Conservation (phyloP, 1,140 invertebrate genomes). For the Caenorhabditis inopinata region DNA sequence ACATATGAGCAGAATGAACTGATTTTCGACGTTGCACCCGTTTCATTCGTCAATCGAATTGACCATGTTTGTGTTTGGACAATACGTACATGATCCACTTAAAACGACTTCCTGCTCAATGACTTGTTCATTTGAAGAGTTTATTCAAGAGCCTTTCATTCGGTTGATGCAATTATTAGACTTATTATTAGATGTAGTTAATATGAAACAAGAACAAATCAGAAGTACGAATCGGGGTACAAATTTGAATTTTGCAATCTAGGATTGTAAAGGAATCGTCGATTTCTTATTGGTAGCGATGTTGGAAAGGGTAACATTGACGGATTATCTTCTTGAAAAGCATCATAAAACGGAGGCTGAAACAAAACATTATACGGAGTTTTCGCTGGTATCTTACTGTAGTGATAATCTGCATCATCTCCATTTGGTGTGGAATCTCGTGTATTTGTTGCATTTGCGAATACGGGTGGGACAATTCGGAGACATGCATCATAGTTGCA, state of each 20-base stretch:
- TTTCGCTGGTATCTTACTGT: neutral
- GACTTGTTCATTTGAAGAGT: constrained; percentile 18
- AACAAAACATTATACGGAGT: neutral
- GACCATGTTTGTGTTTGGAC: neutral
- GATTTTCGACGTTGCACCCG: too few relatives aligned
- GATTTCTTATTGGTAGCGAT: neutral
- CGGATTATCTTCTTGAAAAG: neutral
- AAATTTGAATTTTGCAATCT: neutral
- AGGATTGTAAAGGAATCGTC: neutral
- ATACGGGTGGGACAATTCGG: too few relatives aligned
- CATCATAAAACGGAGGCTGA: neutral
- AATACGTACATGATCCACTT: neutral
- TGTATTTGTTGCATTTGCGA: neutral
- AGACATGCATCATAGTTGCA: neutral
- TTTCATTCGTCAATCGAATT: neutral
- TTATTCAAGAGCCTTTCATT: neutral
- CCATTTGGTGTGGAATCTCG: neutral
- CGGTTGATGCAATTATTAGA: neutral
- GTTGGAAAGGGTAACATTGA: neutral
- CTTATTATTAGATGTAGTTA: neutral
- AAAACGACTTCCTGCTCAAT: neutral
- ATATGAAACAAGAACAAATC: neutral
- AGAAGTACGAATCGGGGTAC: neutral
- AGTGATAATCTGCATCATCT: neutral
- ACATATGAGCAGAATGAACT: neutral